phyloP scores from a whole-genome alignment of 1,140 invertebrate genomes.

The Heliconius hewitsoni region DNA sequence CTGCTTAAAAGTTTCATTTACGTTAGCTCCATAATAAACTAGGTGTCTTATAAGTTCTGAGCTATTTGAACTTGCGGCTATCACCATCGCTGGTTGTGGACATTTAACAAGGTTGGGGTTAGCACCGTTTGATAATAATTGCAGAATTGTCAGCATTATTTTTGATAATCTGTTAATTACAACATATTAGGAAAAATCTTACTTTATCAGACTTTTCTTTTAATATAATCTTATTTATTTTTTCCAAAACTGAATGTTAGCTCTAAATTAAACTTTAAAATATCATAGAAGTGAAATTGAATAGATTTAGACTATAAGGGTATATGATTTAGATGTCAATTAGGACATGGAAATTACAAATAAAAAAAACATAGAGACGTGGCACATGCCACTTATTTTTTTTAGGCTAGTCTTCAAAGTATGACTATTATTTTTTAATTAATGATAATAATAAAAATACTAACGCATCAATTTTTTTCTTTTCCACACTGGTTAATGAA shows the following conservation, averaged over 20 bases:
- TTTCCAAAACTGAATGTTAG: no score
- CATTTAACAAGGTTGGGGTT: constrained; percentile 69
- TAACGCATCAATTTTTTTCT: constrained; percentile 50
- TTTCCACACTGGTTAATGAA: constrained; percentile 45
- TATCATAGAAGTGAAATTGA: no score
- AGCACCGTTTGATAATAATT: constrained; percentile 71
- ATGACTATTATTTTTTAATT: no score
- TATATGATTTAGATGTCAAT: no score
- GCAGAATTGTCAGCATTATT: constrained; percentile 48
- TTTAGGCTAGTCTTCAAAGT: no score
- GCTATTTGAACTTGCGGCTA: constrained; percentile 66
- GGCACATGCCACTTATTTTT: no score
- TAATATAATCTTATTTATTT: background rate
- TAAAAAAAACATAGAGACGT: no score
- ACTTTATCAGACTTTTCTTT: background rate
- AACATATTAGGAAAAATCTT: background rate
- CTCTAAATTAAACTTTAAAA: no score
- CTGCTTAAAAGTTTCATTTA: constrained; percentile 60
- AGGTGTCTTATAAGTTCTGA: constrained; percentile 63
- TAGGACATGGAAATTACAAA: no score
- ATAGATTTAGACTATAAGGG: no score
- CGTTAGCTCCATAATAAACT: constrained; percentile 63
- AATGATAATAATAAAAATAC: constrained; percentile 6
- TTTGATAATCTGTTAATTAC: constrained; percentile 12
- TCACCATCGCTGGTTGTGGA: constrained; percentile 73